Evolutionary conservation across 2,113 vertebrate genomes (phyloP).

Genomic region (Arothron firmamentum): DNA sequence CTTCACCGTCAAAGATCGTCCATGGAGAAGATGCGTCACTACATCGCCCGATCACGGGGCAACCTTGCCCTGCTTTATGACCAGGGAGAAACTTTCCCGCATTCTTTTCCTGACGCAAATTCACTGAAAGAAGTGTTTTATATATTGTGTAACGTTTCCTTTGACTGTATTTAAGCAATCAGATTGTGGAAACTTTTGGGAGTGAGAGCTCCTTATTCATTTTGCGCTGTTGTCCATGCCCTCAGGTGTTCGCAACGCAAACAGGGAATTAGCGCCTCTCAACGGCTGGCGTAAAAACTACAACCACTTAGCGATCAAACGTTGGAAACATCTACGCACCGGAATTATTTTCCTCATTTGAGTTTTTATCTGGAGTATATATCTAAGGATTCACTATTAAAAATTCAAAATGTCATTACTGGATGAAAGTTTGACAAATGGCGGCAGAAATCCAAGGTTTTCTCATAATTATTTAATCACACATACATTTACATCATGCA

Average conservation of each 20-base stretch:
- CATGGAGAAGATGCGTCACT: rapidly evolving
- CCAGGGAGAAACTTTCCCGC: too few relatives aligned
- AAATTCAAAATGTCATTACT: neutral
- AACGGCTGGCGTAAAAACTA: rapidly evolving
- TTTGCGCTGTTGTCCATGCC: neutral
- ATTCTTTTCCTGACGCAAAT: neutral
- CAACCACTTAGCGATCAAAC: neutral
- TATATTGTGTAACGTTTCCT: neutral
- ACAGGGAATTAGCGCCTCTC: constrained; percentile 21
- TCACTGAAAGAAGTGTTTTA: too few relatives aligned
- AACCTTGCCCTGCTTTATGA: too few relatives aligned
- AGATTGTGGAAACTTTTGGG: neutral
- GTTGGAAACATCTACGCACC: too few relatives aligned
- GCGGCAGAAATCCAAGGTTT: constrained; percentile 16
- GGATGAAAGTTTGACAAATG: neutral
- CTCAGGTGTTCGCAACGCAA: constrained; percentile 25
- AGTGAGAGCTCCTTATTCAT: constrained; percentile 31
- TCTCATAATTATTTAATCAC: constrained; percentile 80
- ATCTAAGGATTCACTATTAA: neutral
- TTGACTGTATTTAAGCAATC: too few relatives aligned
- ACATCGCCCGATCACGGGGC: neutral
- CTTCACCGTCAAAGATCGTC: constrained; percentile 35
- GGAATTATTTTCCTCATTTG: too few relatives aligned
- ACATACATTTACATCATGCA: constrained; percentile 81
- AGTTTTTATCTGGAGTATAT: too few relatives aligned